Percentiles rank a stretch among this genome's conserved stretches.
Evolutionary conservation across 2,888 invertebrate species (phyloP).

Genomic region (Linnaemya vulpina): DNA sequence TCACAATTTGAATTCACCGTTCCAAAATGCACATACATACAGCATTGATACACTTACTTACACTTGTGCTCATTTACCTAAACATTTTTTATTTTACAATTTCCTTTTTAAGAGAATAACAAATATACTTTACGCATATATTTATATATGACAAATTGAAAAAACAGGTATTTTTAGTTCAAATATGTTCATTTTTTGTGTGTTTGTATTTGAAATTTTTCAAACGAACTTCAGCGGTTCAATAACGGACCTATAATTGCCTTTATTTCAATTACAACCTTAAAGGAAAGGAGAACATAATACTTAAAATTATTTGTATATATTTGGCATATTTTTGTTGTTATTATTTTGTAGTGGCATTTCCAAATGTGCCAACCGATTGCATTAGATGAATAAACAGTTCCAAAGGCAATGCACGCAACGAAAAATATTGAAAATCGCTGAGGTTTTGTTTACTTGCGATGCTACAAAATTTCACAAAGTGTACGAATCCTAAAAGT

Average conservation of each 20-base stretch:
- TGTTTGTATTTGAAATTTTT: background rate
- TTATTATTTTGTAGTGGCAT: too few species aligned
- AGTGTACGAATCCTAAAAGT: too few species aligned
- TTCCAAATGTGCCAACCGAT: too few species aligned
- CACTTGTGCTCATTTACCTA: constrained; percentile 17
- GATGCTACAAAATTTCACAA: too few species aligned
- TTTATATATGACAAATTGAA: background rate
- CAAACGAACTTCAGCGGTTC: background rate
- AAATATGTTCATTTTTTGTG: background rate
- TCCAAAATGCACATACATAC: constrained; percentile 6
- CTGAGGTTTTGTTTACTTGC: too few species aligned
- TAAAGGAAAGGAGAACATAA: too few species aligned
- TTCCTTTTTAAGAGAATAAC: constrained; percentile 48
- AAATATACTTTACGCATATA: constrained; percentile 1
- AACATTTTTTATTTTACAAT: background rate
- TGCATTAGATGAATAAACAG: too few species aligned
- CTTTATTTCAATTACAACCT: background rate
- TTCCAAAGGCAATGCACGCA: too few species aligned
- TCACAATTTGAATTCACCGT: constrained; percentile 37
- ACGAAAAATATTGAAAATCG: too few species aligned
- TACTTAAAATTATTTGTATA: too few species aligned
- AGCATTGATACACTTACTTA: constrained; percentile 19
- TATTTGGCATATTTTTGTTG: too few species aligned
- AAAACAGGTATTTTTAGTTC: background rate
- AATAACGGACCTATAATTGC: background rate